phyloP scores from a whole-genome alignment of 2,113 vertebrate species.

The Urocynchramus pylzowi region DNA sequence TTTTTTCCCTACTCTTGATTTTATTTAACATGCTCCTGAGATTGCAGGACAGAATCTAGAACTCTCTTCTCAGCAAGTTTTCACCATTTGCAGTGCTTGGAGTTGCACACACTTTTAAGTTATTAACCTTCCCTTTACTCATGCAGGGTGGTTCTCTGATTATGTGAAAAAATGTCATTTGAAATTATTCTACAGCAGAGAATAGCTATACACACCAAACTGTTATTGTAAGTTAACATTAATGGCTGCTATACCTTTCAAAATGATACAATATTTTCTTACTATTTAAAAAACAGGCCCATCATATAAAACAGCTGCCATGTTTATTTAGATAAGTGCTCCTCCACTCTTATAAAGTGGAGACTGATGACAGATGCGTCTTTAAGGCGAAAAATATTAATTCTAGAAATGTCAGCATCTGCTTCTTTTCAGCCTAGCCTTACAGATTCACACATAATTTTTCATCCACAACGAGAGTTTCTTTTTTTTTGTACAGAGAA shows the following conservation, averaged over 20 bases:
- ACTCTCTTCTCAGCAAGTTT: neutral
- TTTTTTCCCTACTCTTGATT: neutral
- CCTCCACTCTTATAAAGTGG: conserved; percentile 52
- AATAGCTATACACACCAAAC: neutral
- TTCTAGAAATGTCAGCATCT: conserved; percentile 70
- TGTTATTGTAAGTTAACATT: neutral
- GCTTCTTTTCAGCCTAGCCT: conserved; percentile 69
- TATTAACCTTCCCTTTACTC: conserved; percentile 1
- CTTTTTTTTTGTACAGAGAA: conserved; percentile 35
- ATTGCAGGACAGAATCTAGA: neutral
- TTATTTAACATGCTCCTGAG: neutral
- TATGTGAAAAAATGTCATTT: conserved; percentile 2
- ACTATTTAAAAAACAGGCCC: conserved; percentile 11
- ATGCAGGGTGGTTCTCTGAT: neutral
- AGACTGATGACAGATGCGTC: conserved; percentile 71
- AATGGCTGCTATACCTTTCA: neutral
- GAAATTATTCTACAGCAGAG: conserved; percentile 36
- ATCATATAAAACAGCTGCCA: conserved; percentile 58
- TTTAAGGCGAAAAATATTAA: conserved; percentile 71
- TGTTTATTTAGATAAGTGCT: conserved; percentile 75
- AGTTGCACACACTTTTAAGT: neutral
- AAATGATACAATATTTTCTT: conserved; percentile 15
- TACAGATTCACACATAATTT: conserved; percentile 66
- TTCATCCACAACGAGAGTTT: conserved; percentile 35
- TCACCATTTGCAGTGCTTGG: neutral